Base-by-base conservation (phyloP, 1,140 invertebrate genomes). In the Parapsyche elsis region DNA sequence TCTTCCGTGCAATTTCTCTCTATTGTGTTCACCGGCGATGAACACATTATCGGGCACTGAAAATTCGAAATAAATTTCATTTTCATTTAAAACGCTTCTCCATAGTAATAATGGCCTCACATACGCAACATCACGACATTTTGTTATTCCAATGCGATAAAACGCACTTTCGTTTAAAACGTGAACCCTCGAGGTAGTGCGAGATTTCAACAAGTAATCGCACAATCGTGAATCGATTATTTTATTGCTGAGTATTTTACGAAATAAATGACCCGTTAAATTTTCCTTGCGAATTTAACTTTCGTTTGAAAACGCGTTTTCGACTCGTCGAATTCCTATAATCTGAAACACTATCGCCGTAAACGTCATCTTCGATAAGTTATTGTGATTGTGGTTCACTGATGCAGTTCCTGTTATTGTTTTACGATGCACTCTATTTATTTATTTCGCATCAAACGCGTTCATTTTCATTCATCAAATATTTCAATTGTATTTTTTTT, bases 191-290 rank as follows among this genome's bases (percentile, higher is more conserved):
- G 23, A 26, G 64, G 64, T 24, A 26, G 26, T 9, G 64, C 4
- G 64, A 26, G 26, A 67, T 14, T 23, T 24, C 26, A 67, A 10
- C 4, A 67, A 67, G 19, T 23, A 21, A 23, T 26, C 1, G 38
- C 71, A 21, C n/a, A 0, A 24, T 73, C 71, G 71, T 73, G 71
- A 73, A 49, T 19, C 71, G 71, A 73, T 21, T 10, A 26, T 67
- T 16, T 53, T 53, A 16, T n/a, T n/a, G n/a, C n/a, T n/a, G n/a
- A n/a, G n/a, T n/a, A n/a, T 16, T 67, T 67, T 67, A 26, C 61
- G 61, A 23, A 67, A 23, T 23, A 67, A 73, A 46, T 38, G 45
- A 21, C 30, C 71, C 71, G 71, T 73, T 73, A 23, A 73, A 45
- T 46, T 71, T 16, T 46, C 30, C 16, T 73, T 46, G 44, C 14